Base-by-base conservation (phyloP, 2,797 vertebrate genomes). In the Falco columbarius region DNA sequence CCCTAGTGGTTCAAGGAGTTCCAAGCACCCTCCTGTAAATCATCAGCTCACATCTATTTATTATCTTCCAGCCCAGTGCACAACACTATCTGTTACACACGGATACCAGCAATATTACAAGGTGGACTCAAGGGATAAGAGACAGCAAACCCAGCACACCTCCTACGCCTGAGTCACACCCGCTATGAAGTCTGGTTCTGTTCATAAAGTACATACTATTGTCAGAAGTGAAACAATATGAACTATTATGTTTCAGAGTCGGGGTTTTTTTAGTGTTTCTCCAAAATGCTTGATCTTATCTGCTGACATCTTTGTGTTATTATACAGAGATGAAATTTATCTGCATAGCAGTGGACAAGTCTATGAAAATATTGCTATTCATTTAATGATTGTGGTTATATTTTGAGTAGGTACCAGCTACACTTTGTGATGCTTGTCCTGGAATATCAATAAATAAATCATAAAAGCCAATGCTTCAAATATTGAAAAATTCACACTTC, bases 21-120 rank as follows among this genome's bases (percentile, higher is more conserved):
- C 96, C 96, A 97, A 98, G 94, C 98, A 97, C 93, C 96, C 91
- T 98, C 98, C 97, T 97, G 97, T 98, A 98, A 98, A 98, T 98
- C 98, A 98, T 98, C 96, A 93, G 96, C 97, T 98, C 96, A 97
- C 95, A 97, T 97, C 97, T 98, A 98, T 98, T 98, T 98, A 98
- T 98, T 97, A 98, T 98, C 98, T 98, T 98, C 96, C 98, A 98
- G 96, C 93, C 96, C 97, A 97, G 92, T 98, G 98, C 98, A 98
- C 98, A 98, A 97, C 95, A 96, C 97, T 98, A 94, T 98, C 97
- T 97, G 98, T 98, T 98, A 98, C 98, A 98, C 98, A 98, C 95
- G 98, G 97, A 97, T 97, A 98, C 97, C 97, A 90, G 97, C 96
- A 97, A 97, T 97, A 98, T 98, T 97, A 97, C 98, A 97, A 95